Percentiles rank a stretch among this genome's conserved stretches.
Conservation (phyloP, 2,113 vertebrate species). For the Seriola aureovittata region DNA sequence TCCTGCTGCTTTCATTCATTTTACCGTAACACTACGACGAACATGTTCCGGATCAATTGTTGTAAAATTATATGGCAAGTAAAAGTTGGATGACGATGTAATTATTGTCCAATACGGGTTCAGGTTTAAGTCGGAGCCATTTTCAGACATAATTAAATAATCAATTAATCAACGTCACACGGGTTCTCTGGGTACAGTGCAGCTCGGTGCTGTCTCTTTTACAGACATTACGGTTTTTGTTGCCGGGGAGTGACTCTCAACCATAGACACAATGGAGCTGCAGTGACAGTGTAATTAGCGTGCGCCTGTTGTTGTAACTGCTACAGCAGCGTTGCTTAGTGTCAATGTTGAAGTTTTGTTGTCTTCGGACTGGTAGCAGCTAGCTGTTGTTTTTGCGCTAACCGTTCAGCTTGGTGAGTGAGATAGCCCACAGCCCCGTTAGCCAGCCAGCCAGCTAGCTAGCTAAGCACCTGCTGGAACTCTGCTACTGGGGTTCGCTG, state of each 20-base stretch:
- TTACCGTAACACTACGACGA: constrained; percentile 35
- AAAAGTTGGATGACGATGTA: too few relatives aligned
- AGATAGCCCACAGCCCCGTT: background rate
- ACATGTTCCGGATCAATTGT: background rate
- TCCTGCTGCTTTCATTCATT: background rate
- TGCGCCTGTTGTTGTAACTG: background rate
- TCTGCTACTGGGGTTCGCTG: background rate
- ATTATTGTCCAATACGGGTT: too few relatives aligned
- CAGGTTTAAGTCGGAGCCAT: background rate
- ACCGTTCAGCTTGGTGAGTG: background rate
- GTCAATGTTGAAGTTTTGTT: background rate
- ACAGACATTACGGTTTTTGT: constrained; percentile 38
- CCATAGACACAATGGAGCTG: constrained; percentile 59
- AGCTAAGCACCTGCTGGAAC: constrained; percentile 13
- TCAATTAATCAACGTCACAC: background rate
- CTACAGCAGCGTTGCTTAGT: background rate
- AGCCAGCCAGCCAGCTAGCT: constrained; percentile 33
- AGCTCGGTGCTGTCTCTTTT: background rate
- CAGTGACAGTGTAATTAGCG: constrained; percentile 23
- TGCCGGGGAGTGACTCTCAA: constrained; percentile 43
- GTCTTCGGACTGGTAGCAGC: background rate
- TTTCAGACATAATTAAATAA: background rate
- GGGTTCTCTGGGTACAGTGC: accelerated
- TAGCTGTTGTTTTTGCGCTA: background rate
- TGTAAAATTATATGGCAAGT: background rate